phyloP scores from a whole-genome alignment of 2,113 vertebrate species.

The Marmota monax region DNA sequence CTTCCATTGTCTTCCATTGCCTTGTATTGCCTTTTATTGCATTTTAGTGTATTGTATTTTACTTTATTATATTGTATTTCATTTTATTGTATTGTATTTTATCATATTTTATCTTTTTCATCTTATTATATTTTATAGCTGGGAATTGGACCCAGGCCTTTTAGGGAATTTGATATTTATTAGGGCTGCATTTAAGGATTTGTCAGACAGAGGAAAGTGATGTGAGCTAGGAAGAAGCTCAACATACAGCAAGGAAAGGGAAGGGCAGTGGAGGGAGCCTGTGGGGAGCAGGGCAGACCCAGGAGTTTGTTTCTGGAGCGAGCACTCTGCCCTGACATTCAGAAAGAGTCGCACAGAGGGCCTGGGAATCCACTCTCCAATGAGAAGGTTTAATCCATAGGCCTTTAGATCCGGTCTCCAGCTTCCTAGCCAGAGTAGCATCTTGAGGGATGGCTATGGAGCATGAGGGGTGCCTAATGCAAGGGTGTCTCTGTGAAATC shows the following conservation, averaged over 20 bases:
- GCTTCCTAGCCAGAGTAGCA: background rate
- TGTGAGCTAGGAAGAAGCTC: background rate
- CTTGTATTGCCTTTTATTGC: no score
- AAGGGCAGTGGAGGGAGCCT: background rate
- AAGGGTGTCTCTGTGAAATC: background rate
- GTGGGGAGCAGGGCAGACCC: background rate
- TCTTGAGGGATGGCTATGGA: no score
- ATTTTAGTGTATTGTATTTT: no score
- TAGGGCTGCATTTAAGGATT: background rate
- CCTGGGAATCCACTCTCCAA: background rate
- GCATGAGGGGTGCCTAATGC: accelerated
- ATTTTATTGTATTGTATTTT: no score
- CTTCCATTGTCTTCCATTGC: no score
- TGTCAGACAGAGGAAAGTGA: background rate
- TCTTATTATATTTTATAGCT: background rate
- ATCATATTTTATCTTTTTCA: no score
- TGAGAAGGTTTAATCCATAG: background rate
- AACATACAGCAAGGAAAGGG: background rate
- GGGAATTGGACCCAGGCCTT: background rate
- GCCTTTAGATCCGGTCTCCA: background rate
- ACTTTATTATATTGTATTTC: no score
- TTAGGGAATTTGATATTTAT: background rate
- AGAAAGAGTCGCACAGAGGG: background rate
- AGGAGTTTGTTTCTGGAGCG: no score
- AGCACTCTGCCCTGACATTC: accelerated